Base-by-base conservation (phyloP, 1,140 invertebrate species). In the Fopius arisanus region DNA sequence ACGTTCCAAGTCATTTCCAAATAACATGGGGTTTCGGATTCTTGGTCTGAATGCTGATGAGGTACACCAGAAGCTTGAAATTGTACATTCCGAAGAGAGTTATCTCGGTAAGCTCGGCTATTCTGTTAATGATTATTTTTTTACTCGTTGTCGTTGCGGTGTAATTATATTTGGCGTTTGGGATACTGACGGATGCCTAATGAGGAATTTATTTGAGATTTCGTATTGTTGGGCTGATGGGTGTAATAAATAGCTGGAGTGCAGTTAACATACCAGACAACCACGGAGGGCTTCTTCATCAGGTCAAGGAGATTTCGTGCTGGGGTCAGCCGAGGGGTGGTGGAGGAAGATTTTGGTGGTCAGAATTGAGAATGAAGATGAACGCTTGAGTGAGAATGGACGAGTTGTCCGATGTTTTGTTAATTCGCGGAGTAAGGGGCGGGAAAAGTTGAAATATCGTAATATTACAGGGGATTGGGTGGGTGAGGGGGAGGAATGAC, bases 1-100 rank as follows among this genome's bases (percentile, higher is more conserved):
- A 59, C 23, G 54, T 28, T 59, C 54, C 54, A 28, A 59, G 54
- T 59, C 16, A 59, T 59, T 59, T 59, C 23, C 54, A 59, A 59
- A 59, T 59, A 59, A 28, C 54, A 26, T 59, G 54, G 23, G 19
- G 54, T 12, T 59, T 6, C 21, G 26, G 23, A 59, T 59, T 59
- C 54, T 59, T 19, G 54, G 6, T 26, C 54, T 28, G 23, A 59
- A 59, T 59, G 23, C 54, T 28, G 21, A 59, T 28, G 54, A 59
- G 23, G 23, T 59, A 14, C 14, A 59, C 23, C 54, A 59, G 54
- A 59, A 28, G 54, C 54, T 59, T 59, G 23, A 59, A 28, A 51
- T 51, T 51, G 43, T 59, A 59, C 19, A 59, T 59, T 59, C 54
- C 23, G 10, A 23, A 59, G 9, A 5, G 23, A 14, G 23, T 59